Evolutionary conservation across 2,888 invertebrate species (phyloP).

Genomic region (Nomada fabriciana): DNA sequence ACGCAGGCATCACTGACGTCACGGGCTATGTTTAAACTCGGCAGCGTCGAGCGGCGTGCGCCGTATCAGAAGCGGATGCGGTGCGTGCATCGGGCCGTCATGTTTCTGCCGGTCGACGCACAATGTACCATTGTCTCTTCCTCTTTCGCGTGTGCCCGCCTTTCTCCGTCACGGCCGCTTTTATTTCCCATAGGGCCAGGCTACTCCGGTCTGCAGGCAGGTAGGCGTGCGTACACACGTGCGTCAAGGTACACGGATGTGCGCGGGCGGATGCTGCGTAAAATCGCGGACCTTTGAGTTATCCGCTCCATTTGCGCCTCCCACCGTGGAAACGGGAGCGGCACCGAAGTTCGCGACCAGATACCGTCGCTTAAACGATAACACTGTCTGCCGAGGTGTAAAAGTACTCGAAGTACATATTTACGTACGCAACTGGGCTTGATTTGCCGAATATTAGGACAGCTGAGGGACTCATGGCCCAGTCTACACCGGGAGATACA

Average conservation of each 20-base stretch:
- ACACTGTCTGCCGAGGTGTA: neutral
- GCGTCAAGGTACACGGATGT: neutral
- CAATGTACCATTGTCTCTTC: conserved; percentile 79
- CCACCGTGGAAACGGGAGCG: conserved; percentile 19
- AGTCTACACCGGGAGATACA: neutral
- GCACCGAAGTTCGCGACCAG: conserved; percentile 28
- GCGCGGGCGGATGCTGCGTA: conserved; percentile 33
- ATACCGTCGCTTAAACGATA: neutral
- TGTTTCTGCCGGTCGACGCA: conserved; percentile 59
- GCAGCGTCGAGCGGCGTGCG: conserved; percentile 32
- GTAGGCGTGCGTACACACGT: conserved; percentile 19
- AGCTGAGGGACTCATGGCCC: neutral
- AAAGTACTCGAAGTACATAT: neutral
- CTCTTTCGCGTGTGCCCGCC: conserved; percentile 43
- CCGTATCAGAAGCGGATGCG: conserved; percentile 77
- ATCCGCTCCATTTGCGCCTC: conserved; percentile 38
- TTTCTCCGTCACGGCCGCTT: conserved; percentile 49
- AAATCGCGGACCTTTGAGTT: conserved; percentile 55
- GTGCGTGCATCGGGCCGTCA: conserved; percentile 65
- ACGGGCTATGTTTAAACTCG: conserved; percentile 77
- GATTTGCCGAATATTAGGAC: neutral
- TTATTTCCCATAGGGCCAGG: conserved; percentile 41
- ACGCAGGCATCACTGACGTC: conserved; percentile 72
- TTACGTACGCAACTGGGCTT: too few species aligned
- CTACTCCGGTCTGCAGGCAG: conserved; percentile 15